Evolutionary conservation across 2,797 vertebrate species (phyloP).

Genomic region (Poeciliopsis gracilis): DNA sequence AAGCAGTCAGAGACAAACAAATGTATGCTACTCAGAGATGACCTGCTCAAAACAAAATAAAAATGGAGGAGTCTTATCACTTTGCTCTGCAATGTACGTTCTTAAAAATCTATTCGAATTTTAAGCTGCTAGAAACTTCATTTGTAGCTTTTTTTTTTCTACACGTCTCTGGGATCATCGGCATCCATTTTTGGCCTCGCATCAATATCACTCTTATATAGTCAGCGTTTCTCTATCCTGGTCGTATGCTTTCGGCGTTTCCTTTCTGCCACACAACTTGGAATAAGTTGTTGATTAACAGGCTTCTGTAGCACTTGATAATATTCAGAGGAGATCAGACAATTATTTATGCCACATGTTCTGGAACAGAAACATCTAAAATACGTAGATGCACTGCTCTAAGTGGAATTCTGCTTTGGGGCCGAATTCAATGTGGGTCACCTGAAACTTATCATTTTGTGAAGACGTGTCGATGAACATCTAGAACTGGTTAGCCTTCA

Average conservation of each 20-base stretch:
- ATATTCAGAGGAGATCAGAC: too few relatives aligned
- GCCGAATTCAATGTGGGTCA: not conserved
- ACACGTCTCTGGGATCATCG: not conserved
- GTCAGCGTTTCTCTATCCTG: too few relatives aligned
- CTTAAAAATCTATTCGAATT: not conserved
- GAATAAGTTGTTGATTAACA: too few relatives aligned
- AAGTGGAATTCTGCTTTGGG: not conserved
- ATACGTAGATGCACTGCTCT: not conserved
- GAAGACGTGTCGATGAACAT: not conserved
- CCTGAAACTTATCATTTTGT: not conserved
- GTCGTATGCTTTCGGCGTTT: too few relatives aligned
- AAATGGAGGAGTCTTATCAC: not conserved
- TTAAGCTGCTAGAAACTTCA: not conserved
- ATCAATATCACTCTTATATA: not conserved
- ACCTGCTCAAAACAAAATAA: not conserved
- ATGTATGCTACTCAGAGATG: conserved; percentile 1
- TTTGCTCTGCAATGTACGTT: not conserved
- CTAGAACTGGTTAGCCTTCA: not conserved
- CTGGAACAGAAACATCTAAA: too few relatives aligned
- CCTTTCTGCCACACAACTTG: too few relatives aligned
- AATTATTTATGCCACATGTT: too few relatives aligned
- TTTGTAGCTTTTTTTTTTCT: not conserved
- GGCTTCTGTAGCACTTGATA: too few relatives aligned
- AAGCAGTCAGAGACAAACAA: not conserved
- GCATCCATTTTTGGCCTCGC: not conserved